These are phyloP conservation scores for Botia kubotai DNA, from an alignment of 2,797 vertebrate species.

Conservation along the genomic window DNA sequence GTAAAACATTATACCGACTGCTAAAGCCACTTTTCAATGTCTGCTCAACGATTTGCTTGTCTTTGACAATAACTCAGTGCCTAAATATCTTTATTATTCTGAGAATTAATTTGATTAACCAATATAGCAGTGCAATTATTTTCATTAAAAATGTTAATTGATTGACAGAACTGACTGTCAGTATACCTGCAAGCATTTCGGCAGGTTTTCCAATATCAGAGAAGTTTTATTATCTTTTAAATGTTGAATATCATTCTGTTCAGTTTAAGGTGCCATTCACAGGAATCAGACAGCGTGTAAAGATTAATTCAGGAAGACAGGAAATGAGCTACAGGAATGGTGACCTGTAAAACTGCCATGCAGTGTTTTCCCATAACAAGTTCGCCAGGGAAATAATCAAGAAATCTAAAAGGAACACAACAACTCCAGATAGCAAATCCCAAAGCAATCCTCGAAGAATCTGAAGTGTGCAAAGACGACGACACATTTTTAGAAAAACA, in stretches of 20 bases:
- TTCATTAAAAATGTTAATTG: not conserved
- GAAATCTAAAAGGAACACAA: constrained; percentile 42
- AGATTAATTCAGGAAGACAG: constrained; percentile 18
- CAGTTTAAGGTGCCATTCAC: not conserved
- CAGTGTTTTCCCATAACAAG: constrained; percentile 47
- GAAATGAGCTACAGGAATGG: not conserved
- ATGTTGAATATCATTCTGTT: not conserved
- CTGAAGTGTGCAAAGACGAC: constrained; percentile 19
- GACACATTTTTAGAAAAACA: constrained; percentile 51
- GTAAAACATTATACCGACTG: too few species aligned
- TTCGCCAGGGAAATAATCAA: constrained; percentile 46
- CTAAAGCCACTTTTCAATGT: too few species aligned
- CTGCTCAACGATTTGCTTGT: not conserved
- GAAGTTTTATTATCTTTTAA: not conserved
- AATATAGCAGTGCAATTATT: not conserved
- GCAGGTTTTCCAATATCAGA: not conserved
- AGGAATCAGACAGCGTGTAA: not conserved
- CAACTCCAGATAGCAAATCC: constrained; percentile 55
- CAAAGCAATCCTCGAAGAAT: constrained; percentile 47
- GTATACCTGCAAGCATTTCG: not conserved
- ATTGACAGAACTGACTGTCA: not conserved
- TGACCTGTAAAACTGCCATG: constrained; percentile 36
- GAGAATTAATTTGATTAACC: not conserved
- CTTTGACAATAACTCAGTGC: not conserved
- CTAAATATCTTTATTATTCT: not conserved